Conservation (phyloP, 2,888 invertebrate species). For the Heteromurus nitidus region DNA sequence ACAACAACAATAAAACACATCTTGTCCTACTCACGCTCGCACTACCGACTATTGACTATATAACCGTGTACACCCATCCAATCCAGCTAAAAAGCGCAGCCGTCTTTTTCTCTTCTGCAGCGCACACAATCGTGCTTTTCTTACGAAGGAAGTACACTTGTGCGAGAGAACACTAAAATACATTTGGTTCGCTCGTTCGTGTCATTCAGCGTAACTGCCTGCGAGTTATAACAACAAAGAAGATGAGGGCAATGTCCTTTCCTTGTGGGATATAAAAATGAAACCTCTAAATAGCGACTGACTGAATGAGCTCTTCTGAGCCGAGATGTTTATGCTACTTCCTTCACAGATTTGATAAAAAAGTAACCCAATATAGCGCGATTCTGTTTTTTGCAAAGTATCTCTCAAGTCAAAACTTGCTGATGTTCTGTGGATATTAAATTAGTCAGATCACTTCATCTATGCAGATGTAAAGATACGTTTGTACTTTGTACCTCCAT, state of each 20-base stretch:
- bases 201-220: conserved; percentile 8
- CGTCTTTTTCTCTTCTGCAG: neutral
- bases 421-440: neutral
- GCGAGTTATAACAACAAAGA: conserved; percentile 22
- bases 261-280: conserved; percentile 24
- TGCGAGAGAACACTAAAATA: conserved; percentile 8
- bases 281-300: conserved; percentile 28
- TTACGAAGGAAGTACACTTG: too few relatives aligned
- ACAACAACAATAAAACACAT: neutral
- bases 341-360: too few relatives aligned
- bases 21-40: neutral
- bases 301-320: neutral
- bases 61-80: too few relatives aligned
- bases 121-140: neutral
- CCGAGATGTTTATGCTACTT: neutral
- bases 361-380: too few relatives aligned
- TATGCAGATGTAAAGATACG: conserved; percentile 10
- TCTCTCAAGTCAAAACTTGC: neutral
- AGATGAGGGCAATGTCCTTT: conserved; percentile 34
- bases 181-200: conserved; percentile 3
- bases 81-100: too few relatives aligned
- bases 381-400: neutral
- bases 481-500: neutral
- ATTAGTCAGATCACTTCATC: neutral
- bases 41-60: neutral